Base-by-base conservation (phyloP, 2,888 invertebrate genomes). In the Podotricha telesiphe region DNA sequence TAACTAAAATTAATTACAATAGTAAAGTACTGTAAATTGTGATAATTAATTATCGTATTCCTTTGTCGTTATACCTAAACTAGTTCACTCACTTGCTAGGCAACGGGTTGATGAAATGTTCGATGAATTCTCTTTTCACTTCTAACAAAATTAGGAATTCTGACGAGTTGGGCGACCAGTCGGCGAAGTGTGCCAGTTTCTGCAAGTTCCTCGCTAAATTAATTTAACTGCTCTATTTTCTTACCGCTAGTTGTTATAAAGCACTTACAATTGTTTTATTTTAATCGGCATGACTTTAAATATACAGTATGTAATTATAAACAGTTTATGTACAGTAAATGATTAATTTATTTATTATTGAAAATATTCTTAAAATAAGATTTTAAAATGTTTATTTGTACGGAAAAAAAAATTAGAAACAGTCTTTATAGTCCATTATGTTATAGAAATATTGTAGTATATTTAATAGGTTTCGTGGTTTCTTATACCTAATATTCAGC, bases 131-230 rank as follows among this genome's bases (percentile, higher is more conserved):
- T 66, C 94, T 91, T 82, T 96, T 95, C 72, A 96, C 95, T 85
- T 96, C 96, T 71, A 95, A 91, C 68, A 96, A 88, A 75, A 95
- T 95, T 82, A 96, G 94, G 82, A 95, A 96, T 84, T 96, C 96
- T 22, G 95, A 94, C 47, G 95, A 95, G 86, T 95, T 95, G 74
- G 91, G 93, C 64, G 96, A 95, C 96, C 96, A 96, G 84, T 96
- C 96, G 56, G 96, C 95, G 82, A 96, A 96, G 86, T 96, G 95
- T 68, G 96, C 94, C 80, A 96, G 87, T 82, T 93, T 91, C 94
- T 94, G 89, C 73, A 83, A 88, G 82, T 78, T 75, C 80, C 74
- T 67, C 77, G 69, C 74, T 74, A 72, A 78, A 82, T 80, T 75
- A 76, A 81, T 83, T 84, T 83, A 81, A 83, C 84, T 80, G 81